A percentile compares a stretch with the other conserved stretches of the same genome.
These are phyloP conservation scores for Pseudorhiza aurosa DNA, from an alignment of 30 jellyfish, hydroid and myxozoan species.

Conservation along the genomic window DNA sequence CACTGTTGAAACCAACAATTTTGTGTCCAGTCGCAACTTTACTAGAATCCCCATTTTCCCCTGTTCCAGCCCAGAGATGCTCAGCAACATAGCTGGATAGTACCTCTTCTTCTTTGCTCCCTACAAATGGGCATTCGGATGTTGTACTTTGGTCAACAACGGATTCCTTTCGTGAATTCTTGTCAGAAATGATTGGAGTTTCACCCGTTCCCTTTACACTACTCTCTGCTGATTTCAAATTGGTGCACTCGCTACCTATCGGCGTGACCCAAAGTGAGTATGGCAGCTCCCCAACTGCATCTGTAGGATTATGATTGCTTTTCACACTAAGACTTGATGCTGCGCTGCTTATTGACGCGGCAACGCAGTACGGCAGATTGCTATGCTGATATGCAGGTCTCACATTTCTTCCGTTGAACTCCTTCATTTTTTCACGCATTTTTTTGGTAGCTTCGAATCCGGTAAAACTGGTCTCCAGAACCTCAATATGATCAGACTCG, in stretches of 20 bases:
- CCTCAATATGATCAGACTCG: not conserved
- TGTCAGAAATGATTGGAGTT: not conserved
- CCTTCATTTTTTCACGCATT: constrained; percentile 31
- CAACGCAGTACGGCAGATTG: not conserved
- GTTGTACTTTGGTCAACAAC: not conserved
- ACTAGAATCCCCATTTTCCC: no score
- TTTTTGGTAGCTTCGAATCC: constrained; percentile 38
- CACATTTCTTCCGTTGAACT: not conserved
- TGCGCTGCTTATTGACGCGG: not conserved
- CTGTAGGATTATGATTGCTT: not conserved
- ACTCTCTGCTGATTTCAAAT: not conserved
- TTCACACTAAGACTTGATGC: not conserved
- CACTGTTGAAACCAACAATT: no score
- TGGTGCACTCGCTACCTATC: constrained; percentile 19
- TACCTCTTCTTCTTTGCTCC: constrained; percentile 51
- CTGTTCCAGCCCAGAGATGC: constrained; percentile 11
- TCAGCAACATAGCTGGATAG: constrained; percentile 38
- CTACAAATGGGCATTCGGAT: constrained; percentile 39
- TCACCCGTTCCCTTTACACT: not conserved
- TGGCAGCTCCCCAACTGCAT: constrained; percentile 1
- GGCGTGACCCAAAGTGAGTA: constrained; percentile 27
- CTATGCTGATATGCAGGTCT: not conserved
- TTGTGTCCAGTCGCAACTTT: no score
- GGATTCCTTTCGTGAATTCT: not conserved
- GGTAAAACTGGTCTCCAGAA: not conserved